These are phyloP conservation scores for Irena cyanogastra DNA, from an alignment of 2,113 vertebrate genomes.

Conservation along the genomic window DNA sequence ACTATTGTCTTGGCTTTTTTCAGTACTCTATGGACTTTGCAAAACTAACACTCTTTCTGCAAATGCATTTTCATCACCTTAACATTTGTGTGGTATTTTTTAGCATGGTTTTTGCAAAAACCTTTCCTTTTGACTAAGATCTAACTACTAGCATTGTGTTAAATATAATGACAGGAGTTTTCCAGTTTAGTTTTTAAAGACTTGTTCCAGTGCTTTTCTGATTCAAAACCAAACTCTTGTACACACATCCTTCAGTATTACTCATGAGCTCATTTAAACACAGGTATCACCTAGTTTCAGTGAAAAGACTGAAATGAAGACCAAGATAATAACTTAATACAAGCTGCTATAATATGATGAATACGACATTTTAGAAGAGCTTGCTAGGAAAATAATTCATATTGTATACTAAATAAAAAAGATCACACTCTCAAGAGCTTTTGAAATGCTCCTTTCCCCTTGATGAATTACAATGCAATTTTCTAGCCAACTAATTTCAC, in stretches of 20 bases:
- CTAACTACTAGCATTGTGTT: neutral
- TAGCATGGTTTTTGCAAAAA: neutral
- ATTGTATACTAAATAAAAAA: conserved; percentile 69
- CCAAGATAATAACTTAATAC: conserved; percentile 43
- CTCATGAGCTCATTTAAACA: neutral
- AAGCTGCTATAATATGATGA: conserved; percentile 26
- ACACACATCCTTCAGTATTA: neutral
- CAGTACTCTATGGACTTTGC: neutral
- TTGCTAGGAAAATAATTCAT: conserved; percentile 54
- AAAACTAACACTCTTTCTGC: neutral
- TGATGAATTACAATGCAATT: conserved; percentile 88
- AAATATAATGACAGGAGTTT: neutral
- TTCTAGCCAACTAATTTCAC: conserved; percentile 90
- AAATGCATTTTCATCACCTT: conserved; percentile 10
- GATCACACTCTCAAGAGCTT: conserved; percentile 60
- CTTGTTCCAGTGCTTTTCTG: neutral
- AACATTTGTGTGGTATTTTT: neutral
- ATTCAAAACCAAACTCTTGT: neutral
- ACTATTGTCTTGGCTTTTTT: neutral
- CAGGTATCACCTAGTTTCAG: conserved; percentile 28
- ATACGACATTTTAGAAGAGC: conserved; percentile 49
- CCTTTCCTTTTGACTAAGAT: neutral
- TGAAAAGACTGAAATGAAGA: conserved; percentile 35
- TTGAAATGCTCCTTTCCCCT: conserved; percentile 68
- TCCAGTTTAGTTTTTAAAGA: neutral